Evolutionary conservation across 2,113 vertebrate species (phyloP).

Genomic region (Isurus oxyrinchus): DNA sequence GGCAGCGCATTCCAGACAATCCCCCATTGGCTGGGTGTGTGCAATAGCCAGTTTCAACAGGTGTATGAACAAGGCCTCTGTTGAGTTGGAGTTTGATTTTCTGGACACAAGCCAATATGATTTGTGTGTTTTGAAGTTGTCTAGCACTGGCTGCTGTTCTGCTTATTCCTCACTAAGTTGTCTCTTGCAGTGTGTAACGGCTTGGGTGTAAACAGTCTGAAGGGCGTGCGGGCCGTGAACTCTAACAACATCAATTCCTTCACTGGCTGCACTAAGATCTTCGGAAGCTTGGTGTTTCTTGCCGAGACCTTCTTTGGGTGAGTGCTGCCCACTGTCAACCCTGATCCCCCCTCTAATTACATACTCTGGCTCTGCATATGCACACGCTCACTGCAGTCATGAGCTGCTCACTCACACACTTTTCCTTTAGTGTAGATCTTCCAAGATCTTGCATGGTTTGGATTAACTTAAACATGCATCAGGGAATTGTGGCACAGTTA

Average conservation of each 20-base stretch:
- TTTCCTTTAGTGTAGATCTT: neutral
- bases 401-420: neutral
- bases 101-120: neutral
- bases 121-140: neutral
- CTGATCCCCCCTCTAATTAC: neutral
- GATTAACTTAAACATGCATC: neutral
- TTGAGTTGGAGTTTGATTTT: too few species aligned
- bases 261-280: constrained; percentile 78
- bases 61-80: neutral
- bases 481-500: neutral
- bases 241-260: constrained; percentile 78
- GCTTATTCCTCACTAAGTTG: too few species aligned
- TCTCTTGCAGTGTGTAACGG: constrained; percentile 75
- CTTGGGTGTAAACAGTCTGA: constrained; percentile 73
- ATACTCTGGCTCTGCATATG: too few species aligned
- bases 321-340: constrained; percentile 39
- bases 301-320: constrained; percentile 75
- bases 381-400: neutral
- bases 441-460: neutral
- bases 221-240: constrained; percentile 63
- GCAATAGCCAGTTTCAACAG: neutral
- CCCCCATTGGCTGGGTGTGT: neutral
- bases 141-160: too few species aligned
- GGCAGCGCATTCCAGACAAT: neutral
- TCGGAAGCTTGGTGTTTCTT: constrained; percentile 83